phyloP scores from a whole-genome alignment of 2,797 vertebrate genomes.

The Atherinosoma microstoma region DNA sequence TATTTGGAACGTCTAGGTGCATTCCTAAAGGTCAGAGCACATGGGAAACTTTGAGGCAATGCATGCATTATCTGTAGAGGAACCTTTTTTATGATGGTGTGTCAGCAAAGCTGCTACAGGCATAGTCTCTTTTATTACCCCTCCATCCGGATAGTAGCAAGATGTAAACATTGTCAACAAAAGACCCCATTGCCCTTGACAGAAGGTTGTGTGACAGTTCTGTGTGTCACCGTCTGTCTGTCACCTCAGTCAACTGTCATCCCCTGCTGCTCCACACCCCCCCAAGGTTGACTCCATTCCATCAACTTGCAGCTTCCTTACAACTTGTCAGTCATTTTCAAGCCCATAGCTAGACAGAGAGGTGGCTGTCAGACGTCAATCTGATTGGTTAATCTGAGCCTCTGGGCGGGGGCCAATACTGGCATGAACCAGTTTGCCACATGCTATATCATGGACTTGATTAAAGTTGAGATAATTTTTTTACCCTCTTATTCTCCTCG shows the following conservation, averaged over 20 bases:
- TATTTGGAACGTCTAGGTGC: conserved; percentile 68
- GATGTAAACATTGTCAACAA: conserved; percentile 44
- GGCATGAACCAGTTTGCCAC: conserved; percentile 25
- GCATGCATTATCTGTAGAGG: not conserved
- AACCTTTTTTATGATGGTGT: not conserved
- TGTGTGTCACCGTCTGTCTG: conserved; percentile 58
- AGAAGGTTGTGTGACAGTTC: conserved; percentile 63
- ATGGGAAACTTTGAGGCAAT: conserved; percentile 29
- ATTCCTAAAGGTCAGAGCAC: conserved; percentile 59
- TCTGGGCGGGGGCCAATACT: conserved; percentile 21
- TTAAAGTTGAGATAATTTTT: conserved; percentile 1
- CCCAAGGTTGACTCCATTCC: conserved; percentile 52
- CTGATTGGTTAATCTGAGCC: conserved; percentile 68
- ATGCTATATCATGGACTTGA: not conserved
- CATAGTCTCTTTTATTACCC: not conserved
- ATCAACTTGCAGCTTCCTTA: conserved; percentile 57
- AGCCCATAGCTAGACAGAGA: conserved; percentile 46
- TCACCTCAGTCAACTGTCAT: conserved; percentile 56
- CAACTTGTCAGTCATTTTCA: conserved; percentile 54
- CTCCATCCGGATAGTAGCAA: not conserved
- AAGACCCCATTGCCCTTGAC: conserved; percentile 56
- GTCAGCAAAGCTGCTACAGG: not conserved
- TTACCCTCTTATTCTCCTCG: not conserved
- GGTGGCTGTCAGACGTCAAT: conserved; percentile 52
- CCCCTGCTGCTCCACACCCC: conserved; percentile 16